These are phyloP conservation scores for Pollimyrus isidori DNA, from an alignment of 2,113 vertebrate species.

Conservation along the genomic window DNA sequence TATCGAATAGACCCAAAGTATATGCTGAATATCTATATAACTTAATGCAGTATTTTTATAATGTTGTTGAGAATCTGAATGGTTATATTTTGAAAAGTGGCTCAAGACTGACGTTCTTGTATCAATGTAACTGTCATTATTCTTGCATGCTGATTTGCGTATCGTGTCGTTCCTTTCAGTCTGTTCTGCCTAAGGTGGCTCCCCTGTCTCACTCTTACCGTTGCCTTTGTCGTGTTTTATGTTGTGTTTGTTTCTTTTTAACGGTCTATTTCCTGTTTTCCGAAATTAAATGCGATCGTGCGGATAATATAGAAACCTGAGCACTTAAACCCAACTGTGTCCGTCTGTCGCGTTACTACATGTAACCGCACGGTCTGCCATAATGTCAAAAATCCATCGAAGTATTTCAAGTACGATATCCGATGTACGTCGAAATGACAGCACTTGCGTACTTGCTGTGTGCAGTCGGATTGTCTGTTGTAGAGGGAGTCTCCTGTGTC, in stretches of 20 bases:
- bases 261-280: not conserved
- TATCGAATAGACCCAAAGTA: slow-evolving; percentile 43
- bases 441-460: not conserved
- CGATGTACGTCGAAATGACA: slow-evolving; percentile 27
- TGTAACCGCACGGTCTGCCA: slow-evolving; percentile 9
- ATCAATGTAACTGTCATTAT: slow-evolving; percentile 66
- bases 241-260: slow-evolving; percentile 26
- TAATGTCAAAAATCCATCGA: slow-evolving; percentile 22
- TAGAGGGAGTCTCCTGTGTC: not conserved
- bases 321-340: not conserved
- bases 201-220: slow-evolving; percentile 77
- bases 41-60: slow-evolving; percentile 66
- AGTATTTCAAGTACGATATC: not conserved
- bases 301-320: not conserved
- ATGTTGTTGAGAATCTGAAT: slow-evolving; percentile 60
- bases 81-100: slow-evolving; percentile 60
- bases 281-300: not conserved
- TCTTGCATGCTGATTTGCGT: slow-evolving; percentile 67
- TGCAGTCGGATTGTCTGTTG: slow-evolving; percentile 19
- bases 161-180: slow-evolving; percentile 54
- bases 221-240: slow-evolving; percentile 54
- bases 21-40: slow-evolving; percentile 59
- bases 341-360: slow-evolving; percentile 4
- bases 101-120: slow-evolving; percentile 61
- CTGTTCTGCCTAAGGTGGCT: slow-evolving; percentile 50